These are phyloP conservation scores for Phenacoccus solenopsis DNA, from an alignment of 1,140 invertebrate genomes.

Conservation along the genomic window DNA sequence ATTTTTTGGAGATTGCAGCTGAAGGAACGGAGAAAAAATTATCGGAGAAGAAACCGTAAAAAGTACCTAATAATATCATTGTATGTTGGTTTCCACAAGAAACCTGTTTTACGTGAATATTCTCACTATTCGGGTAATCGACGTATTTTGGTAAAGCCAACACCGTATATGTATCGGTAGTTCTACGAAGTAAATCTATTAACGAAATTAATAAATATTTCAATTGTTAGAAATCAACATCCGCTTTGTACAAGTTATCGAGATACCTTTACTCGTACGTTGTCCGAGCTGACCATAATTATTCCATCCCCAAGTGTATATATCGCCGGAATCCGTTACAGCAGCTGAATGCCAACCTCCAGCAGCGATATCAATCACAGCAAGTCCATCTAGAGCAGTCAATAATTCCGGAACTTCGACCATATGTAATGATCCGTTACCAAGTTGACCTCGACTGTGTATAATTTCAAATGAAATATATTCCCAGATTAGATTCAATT, in stretches of 20 bases:
- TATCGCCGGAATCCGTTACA: constrained; percentile 47
- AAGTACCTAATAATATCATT: neutral
- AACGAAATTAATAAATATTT: neutral
- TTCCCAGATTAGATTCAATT: constrained; percentile 19
- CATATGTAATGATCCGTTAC: constrained; percentile 52
- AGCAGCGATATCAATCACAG: constrained; percentile 48
- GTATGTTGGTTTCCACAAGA: neutral
- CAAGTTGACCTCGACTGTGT: constrained; percentile 68
- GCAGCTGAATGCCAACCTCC: constrained; percentile 76
- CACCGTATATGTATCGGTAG: neutral
- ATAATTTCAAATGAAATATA: constrained; percentile 20
- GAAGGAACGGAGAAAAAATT: too few species aligned
- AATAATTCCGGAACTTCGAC: constrained; percentile 47
- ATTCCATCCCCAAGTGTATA: constrained; percentile 81
- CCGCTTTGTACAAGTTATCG: too few species aligned
- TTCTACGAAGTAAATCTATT: neutral
- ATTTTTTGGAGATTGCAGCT: too few species aligned
- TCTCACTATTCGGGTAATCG: neutral
- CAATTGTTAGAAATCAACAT: too few species aligned
- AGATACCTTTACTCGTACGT: constrained; percentile 31
- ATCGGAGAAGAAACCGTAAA: too few species aligned
- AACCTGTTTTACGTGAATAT: neutral
- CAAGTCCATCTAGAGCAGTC: constrained; percentile 57
- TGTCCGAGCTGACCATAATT: constrained; percentile 62
- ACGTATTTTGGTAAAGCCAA: neutral